A percentile compares a stretch with the other conserved stretches of the same genome.
These are phyloP conservation scores for Melospiza melodia DNA, from an alignment of 2,113 vertebrate species.

Conservation along the genomic window DNA sequence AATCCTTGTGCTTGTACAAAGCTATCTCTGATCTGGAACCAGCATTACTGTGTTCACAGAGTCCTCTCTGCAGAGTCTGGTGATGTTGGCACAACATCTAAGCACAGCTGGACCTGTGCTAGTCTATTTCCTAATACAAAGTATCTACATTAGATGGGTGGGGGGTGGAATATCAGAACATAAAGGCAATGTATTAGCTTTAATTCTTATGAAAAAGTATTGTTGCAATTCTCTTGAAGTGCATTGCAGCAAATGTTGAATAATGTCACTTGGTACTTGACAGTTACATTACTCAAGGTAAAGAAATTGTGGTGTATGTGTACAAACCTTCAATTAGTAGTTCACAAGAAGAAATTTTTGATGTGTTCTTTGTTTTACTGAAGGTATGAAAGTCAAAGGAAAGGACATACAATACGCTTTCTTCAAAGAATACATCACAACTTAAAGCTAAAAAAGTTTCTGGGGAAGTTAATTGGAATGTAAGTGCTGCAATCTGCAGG, in stretches of 20 bases:
- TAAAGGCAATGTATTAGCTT: not conserved
- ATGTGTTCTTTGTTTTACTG: not conserved
- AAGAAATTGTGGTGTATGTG: not conserved
- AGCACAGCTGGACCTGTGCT: not conserved
- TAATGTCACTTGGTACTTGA: not conserved
- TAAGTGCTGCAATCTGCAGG: not conserved
- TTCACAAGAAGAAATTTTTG: not conserved
- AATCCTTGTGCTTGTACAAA: not conserved
- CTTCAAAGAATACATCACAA: not conserved
- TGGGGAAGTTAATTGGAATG: not conserved
- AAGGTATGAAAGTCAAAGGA: not conserved
- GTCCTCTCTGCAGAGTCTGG: not conserved
- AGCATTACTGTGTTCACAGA: not conserved
- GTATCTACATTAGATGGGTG: too few relatives aligned
- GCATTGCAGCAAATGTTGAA: not conserved
- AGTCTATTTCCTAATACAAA: not conserved
- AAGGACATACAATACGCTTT: rapidly evolving
- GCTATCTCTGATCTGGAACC: not conserved
- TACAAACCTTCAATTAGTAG: not conserved
- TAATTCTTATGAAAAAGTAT: not conserved
- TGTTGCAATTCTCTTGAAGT: not conserved
- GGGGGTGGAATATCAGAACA: not conserved
- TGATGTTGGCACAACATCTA: not conserved
- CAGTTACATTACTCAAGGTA: not conserved
- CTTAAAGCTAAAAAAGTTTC: not conserved